Conservation (phyloP, 2,888 invertebrate genomes). For the Agrilus mali region DNA sequence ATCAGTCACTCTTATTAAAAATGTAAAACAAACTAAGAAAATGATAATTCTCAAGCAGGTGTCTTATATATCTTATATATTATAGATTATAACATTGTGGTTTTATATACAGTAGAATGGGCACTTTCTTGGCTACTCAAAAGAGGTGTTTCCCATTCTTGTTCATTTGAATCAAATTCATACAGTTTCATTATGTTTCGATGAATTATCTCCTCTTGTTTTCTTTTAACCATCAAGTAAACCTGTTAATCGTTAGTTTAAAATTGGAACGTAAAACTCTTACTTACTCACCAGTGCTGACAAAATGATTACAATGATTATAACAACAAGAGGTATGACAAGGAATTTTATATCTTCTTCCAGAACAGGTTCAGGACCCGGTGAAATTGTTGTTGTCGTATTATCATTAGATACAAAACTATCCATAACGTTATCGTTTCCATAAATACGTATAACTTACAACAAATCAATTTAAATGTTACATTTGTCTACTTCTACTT, state of each 20-base stretch:
- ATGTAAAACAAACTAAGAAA: no score
- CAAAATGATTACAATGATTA: slow-evolving; percentile 27
- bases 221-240: slow-evolving; percentile 38
- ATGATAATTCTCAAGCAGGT: no score
- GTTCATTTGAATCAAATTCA: slow-evolving; percentile 56
- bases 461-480: no score
- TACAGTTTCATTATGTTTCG: slow-evolving; percentile 54
- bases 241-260: slow-evolving; percentile 27
- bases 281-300: slow-evolving; percentile 27
- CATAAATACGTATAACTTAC: no score
- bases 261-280: no score
- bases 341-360: slow-evolving; percentile 26
- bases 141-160: slow-evolving; percentile 50
- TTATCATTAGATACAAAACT: not conserved
- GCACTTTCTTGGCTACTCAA: slow-evolving; percentile 33
- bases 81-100: slow-evolving; percentile 2
- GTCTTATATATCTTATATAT: no score
- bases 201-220: slow-evolving; percentile 43
- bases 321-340: slow-evolving; percentile 30
- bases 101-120: slow-evolving; percentile 19
- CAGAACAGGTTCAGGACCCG: slow-evolving; percentile 4
- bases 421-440: no score
- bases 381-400: slow-evolving; percentile 4
- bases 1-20: no score
- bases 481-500: no score